Percentiles rank a stretch among this genome's conserved stretches.
phyloP scores from a whole-genome alignment of 1,140 invertebrate genomes.

The Sipha flava region DNA sequence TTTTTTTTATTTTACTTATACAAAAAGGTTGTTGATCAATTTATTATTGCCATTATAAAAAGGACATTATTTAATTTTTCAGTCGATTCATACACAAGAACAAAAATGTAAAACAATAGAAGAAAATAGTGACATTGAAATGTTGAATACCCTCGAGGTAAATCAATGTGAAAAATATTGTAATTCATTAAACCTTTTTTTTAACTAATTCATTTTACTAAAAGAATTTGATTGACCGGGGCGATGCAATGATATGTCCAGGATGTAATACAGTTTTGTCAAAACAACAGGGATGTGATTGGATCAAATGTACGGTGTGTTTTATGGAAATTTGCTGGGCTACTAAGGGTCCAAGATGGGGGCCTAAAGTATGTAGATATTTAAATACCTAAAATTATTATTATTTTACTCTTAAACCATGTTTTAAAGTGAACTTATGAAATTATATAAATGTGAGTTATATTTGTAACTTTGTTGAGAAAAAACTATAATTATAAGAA shows the following conservation, averaged over 20 bases:
- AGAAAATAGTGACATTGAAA: background rate
- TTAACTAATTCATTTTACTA: background rate
- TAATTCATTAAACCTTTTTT: background rate
- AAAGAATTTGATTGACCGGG: slow-evolving; percentile 67
- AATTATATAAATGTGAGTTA: too few relatives aligned
- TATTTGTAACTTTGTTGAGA: too few relatives aligned
- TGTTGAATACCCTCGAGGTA: background rate
- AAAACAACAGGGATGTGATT: slow-evolving; percentile 93
- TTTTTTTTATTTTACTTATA: too few relatives aligned
- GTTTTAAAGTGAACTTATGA: too few relatives aligned
- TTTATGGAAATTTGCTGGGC: slow-evolving; percentile 94
- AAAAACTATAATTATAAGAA: too few relatives aligned
- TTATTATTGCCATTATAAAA: too few relatives aligned
- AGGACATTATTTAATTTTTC: too few relatives aligned
- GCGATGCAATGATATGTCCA: slow-evolving; percentile 64
- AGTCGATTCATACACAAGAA: background rate
- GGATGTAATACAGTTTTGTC: slow-evolving; percentile 60
- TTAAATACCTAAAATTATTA: too few relatives aligned
- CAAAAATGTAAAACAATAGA: background rate
- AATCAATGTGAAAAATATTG: background rate
- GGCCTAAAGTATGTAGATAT: slow-evolving; percentile 54
- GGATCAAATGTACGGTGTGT: slow-evolving; percentile 85
- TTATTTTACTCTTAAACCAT: too few relatives aligned
- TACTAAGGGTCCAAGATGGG: slow-evolving; percentile 79
- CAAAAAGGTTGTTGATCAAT: too few relatives aligned